Percentiles rank a stretch among this genome's conserved stretches.
These are phyloP conservation scores for Rugalucina vietnamica DNA, from an alignment of 2,888 invertebrate genomes.

Conservation along the genomic window DNA sequence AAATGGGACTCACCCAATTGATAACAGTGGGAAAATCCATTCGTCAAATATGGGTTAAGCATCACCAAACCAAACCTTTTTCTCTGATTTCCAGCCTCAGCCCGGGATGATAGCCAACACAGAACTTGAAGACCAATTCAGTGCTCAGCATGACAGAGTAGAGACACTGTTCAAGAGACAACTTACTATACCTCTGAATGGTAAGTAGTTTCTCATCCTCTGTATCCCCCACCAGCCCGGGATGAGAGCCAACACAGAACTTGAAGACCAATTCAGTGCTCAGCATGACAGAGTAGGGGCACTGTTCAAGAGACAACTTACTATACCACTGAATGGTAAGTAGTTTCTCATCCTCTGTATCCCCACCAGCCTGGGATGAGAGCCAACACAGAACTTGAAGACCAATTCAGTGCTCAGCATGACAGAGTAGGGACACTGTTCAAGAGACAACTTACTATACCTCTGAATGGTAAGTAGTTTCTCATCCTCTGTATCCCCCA, in stretches of 20 bases:
- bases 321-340: conserved; percentile 88
- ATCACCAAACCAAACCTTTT: no score
- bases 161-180: conserved; percentile 88
- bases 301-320: conserved; percentile 88
- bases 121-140: conserved; percentile 78
- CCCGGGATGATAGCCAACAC: conserved; percentile 69
- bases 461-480: conserved; percentile 85
- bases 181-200: conserved; percentile 89
- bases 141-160: conserved; percentile 87
- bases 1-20: no score
- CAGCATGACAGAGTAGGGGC: conserved; percentile 88
- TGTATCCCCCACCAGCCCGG: conserved; percentile 72
- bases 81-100: no score
- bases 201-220: no score
- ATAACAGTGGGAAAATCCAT: no score
- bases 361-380: conserved; percentile 69
- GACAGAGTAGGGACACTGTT: conserved; percentile 87
- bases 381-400: conserved; percentile 75
- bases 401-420: conserved; percentile 86
- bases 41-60: no score
- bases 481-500: conserved; percentile 44
- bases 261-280: conserved; percentile 80
- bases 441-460: conserved; percentile 89
- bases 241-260: conserved; percentile 67
- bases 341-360: no score